Evolutionary conservation across 2,797 vertebrate species (phyloP), one percentile per base, ranked within the genome.

Genomic region (Xenops minutus): DNA sequence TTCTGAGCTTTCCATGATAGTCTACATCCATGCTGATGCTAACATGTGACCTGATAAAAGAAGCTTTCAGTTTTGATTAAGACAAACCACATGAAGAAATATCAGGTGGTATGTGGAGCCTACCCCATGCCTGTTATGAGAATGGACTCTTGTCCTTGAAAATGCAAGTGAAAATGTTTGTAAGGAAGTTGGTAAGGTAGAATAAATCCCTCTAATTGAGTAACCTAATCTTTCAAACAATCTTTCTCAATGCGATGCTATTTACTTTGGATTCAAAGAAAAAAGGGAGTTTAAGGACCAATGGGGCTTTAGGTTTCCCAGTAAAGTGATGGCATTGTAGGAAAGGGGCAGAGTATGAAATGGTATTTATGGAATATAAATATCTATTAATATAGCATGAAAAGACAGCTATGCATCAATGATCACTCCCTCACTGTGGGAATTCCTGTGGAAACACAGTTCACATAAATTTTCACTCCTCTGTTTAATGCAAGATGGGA

Each of bases 191-290:
- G 77, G 88, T 86, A 95, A 93, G 85, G 91, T 90, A 67, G 88
- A 93, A 93, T 94, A 95, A 94, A 95, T 92, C 85, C 77, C 44
- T 82, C 88, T 92, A 90, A 93, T 63, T 93, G 83, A 95, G 88
- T 94, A 95, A 96, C 52, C 63, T 86, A 91, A 95, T 93, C 67
- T 94, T 95, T 88, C 85, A 91, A 94, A 88, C 82, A 84, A 54
- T 93, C 79, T 96, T 91, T 86, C 69, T 93, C 73, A 90, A 94
- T 73, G 48, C 85, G 73, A 51, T 71, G 67, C 44, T 96, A 93
- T 95, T 96, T 95, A 90, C 88, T 95, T 94, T 97, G 95, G 92
- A 93, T 95, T 92, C 85, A 85, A 91, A 79, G 37, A 93, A 63
- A 93, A 93, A 92, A 76, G 13, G 20, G 49, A 85, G 48, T 85